A percentile compares a stretch with the other conserved stretches of the same genome.
phyloP scores from a whole-genome alignment of 1,140 invertebrate genomes.

The Xylocopa sonorina region DNA sequence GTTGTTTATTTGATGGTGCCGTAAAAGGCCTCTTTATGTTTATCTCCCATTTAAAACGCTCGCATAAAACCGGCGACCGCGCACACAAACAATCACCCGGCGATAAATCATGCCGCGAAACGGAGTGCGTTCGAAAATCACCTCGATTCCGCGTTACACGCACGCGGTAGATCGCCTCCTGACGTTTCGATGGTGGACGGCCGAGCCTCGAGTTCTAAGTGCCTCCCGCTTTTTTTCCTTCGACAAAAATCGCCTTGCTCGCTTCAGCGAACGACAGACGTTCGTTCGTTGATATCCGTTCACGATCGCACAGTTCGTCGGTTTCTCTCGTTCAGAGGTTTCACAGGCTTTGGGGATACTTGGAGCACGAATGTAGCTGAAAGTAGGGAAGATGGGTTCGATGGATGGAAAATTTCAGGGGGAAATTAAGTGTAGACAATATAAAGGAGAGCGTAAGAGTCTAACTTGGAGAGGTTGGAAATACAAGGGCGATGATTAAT shows the following conservation, averaged over 20 bases:
- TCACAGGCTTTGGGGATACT: no score
- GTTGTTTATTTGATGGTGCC: constrained; percentile 83
- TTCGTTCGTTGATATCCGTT: no score
- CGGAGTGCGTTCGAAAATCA: constrained; percentile 65
- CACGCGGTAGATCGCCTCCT: constrained; percentile 17
- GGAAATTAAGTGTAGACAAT: no score
- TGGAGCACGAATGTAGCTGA: no score
- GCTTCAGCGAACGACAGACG: no score
- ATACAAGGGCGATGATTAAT: no score
- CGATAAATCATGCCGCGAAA: constrained; percentile 79
- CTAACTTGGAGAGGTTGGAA: not conserved
- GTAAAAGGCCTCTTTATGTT: constrained; percentile 83
- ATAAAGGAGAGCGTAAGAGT: not conserved
- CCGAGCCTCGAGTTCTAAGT: not conserved
- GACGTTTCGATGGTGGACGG: not conserved
- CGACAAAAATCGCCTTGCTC: no score
- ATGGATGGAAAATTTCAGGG: not conserved
- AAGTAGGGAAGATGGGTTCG: not conserved
- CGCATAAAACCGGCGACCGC: constrained; percentile 80
- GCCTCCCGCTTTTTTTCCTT: no score
- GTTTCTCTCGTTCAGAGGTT: no score
- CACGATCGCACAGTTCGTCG: no score
- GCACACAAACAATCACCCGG: constrained; percentile 80
- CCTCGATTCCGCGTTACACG: constrained; percentile 50
- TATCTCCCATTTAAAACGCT: constrained; percentile 82